A percentile compares a stretch with the other conserved stretches of the same genome.
phyloP scores from a whole-genome alignment of 1,140 invertebrate genomes.

The Drosophila arizonae region DNA sequence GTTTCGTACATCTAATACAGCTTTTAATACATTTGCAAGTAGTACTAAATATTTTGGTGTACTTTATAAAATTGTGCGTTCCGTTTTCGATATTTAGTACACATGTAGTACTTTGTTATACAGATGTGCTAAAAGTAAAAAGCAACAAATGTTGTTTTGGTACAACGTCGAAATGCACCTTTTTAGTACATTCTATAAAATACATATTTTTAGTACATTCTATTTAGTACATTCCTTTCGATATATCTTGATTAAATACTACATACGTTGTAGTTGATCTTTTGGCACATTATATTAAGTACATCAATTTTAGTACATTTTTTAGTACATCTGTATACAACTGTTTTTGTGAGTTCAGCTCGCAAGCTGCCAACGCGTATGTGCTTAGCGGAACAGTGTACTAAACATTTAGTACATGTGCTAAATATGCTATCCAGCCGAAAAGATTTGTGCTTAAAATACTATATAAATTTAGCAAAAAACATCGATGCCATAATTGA shows the following conservation, averaged over 20 bases:
- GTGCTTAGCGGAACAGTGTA: not conserved
- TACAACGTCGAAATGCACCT: slow-evolving; percentile 2
- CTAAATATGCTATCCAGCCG: slow-evolving; percentile 25
- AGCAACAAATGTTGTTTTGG: not conserved
- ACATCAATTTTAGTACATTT: too few relatives aligned
- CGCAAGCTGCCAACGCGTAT: not conserved
- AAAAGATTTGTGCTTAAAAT: slow-evolving; percentile 21
- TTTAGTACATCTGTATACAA: too few relatives aligned
- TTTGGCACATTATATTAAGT: too few relatives aligned
- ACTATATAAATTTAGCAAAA: slow-evolving; percentile 19
- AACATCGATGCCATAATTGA: slow-evolving; percentile 26
- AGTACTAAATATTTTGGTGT: not conserved
- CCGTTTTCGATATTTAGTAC: slow-evolving; percentile 6
- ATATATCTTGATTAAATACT: too few relatives aligned
- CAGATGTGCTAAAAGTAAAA: not conserved
- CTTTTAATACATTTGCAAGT: not conserved
- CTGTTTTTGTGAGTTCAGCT: not conserved
- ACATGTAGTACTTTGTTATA: not conserved
- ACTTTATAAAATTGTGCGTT: too few relatives aligned
- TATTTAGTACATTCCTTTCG: too few relatives aligned
- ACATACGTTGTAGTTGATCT: not conserved
- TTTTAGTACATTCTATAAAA: not conserved
- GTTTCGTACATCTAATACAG: not conserved
- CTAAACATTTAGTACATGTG: slow-evolving; percentile 33
- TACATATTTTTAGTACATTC: too few relatives aligned